A percentile compares a stretch with the other conserved stretches of the same genome.
Evolutionary conservation across 2,888 invertebrate species (phyloP).

Genomic region (Cataglyphis cursor): DNA sequence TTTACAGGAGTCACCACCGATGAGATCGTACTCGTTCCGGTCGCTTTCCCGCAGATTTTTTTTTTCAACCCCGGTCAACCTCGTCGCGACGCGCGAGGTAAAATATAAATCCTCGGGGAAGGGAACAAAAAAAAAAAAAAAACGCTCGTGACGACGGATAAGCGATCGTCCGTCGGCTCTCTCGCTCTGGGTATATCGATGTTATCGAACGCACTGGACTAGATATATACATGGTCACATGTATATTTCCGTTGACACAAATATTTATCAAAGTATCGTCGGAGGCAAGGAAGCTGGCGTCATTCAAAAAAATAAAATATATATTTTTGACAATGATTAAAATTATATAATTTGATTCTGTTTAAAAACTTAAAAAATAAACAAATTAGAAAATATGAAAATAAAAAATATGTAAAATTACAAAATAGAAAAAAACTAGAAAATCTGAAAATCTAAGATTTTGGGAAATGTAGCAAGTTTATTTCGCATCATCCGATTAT

Average conservation of each 20-base stretch:
- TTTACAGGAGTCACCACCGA: slow-evolving; percentile 51
- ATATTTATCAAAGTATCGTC: slow-evolving; percentile 42
- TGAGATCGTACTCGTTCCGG: slow-evolving; percentile 42
- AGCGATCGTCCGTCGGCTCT: slow-evolving; percentile 44
- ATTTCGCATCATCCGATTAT: not conserved
- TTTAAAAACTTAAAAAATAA: not conserved
- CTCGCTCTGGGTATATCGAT: slow-evolving; percentile 47
- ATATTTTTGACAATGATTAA: not conserved
- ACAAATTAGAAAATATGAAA: not conserved
- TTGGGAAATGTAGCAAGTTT: not conserved
- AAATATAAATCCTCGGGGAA: slow-evolving; percentile 58
- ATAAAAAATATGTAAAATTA: not conserved
- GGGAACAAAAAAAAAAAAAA: slow-evolving; percentile 35
- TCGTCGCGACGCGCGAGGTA: slow-evolving; percentile 38
- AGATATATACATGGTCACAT: slow-evolving; percentile 39
- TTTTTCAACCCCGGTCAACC: slow-evolving; percentile 23
- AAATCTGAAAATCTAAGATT: not conserved
- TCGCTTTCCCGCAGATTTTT: slow-evolving; percentile 49
- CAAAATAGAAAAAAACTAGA: not conserved
- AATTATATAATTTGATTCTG: not conserved
- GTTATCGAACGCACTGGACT: slow-evolving; percentile 43
- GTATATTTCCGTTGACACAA: slow-evolving; percentile 58
- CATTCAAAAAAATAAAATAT: not conserved
- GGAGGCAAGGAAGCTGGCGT: not conserved
- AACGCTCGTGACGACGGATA: slow-evolving; percentile 49